Base-by-base conservation (phyloP, 2,797 vertebrate species). In the Dryobates pubescens region DNA sequence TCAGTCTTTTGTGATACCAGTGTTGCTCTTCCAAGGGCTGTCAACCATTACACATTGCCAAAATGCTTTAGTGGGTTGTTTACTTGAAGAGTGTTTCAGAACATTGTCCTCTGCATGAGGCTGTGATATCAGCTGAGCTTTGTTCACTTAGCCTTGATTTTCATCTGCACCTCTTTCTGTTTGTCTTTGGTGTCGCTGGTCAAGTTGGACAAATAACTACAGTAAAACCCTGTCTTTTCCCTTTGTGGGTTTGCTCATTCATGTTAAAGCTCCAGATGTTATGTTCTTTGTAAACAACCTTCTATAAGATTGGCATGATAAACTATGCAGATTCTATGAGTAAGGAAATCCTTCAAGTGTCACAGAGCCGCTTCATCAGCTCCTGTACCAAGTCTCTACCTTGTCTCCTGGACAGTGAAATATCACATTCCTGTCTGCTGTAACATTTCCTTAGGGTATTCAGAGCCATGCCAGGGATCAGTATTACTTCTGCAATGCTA, bases 121-220 rank as follows among this genome's bases (percentile, higher is more conserved):
- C 69, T 68, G 17, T 67, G 67, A 12, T 92, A 32, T 17, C 65
- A 80, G 20, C 84, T 88, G 65, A 75, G 70, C 36, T 83, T 84
- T 77, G n/a, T 89, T 94, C 64, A 10, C 54, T 73, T 82, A 58
- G n/a, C 57, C n/a, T 90, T 77, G 58, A 49, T 79, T 88, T 84
- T 90, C 59, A 24, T 88, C 83, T 83, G 24, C 2, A 2, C 13
- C 24, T 45, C 8, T 17, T 84, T 56, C 51, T 92, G 2, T 69
- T 85, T 92, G 32, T 51, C 17, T 5, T 16, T 47, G 38, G 17
- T 82, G 43, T 63, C 8, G 10, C 20, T 75, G 69, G 47, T 84
- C 61, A 75, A 59, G 26, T 38, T 88, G 64, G 62, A 72, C 72
- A 80, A 90, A 69, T 43, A 80, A 74, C 24, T 49, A 10, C 45